Evolutionary conservation across 2,888 invertebrate species (phyloP).

Genomic region (Hipparchia semele): DNA sequence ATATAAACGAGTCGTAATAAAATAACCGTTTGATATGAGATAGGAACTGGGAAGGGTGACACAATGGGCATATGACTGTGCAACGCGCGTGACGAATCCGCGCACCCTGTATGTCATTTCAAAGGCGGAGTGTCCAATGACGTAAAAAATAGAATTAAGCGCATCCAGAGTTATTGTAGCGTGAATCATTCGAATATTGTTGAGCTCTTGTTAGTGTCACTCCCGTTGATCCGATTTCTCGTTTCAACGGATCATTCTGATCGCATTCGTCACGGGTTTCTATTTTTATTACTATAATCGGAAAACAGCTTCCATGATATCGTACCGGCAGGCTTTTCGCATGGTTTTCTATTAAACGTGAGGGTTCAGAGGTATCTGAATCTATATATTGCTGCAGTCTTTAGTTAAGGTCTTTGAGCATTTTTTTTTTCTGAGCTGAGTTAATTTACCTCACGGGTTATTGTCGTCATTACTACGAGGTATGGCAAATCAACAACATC

Average conservation of each 20-base stretch:
- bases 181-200: slow-evolving; percentile 70
- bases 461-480: background rate
- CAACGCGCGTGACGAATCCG: slow-evolving; percentile 67
- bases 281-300: slow-evolving; percentile 24
- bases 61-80: slow-evolving; percentile 56
- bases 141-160: slow-evolving; percentile 73
- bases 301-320: slow-evolving; percentile 8
- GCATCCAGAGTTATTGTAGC: slow-evolving; percentile 61
- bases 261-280: slow-evolving; percentile 39
- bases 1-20: slow-evolving; percentile 69
- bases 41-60: slow-evolving; percentile 52
- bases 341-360: background rate
- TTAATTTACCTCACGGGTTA: background rate
- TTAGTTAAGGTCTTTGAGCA: background rate
- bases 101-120: slow-evolving; percentile 61
- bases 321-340: background rate
- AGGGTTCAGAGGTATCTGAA: background rate
- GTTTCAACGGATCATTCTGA: slow-evolving; percentile 42
- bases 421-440: background rate
- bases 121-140: slow-evolving; percentile 59
- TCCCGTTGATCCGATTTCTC: slow-evolving; percentile 45
- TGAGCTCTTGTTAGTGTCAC: slow-evolving; percentile 57
- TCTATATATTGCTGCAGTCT: background rate
- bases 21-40: slow-evolving; percentile 71
- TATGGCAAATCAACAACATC: background rate